phyloP scores from a whole-genome alignment of 92 coral and sea anemone species.

The Hydrozoanthus gracilis region DNA sequence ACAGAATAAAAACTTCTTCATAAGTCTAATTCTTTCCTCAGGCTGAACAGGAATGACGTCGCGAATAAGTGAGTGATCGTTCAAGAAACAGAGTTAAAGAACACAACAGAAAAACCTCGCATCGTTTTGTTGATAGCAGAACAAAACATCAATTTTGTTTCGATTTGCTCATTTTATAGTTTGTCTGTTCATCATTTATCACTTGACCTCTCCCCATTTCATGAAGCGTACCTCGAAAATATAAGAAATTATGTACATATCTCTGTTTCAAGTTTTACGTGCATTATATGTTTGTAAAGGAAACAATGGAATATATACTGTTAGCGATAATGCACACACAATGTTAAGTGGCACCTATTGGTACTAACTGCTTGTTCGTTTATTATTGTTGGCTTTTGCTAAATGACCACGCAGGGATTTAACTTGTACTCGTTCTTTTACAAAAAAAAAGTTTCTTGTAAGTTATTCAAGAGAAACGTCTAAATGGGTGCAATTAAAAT shows the following conservation, averaged over 20 bases:
- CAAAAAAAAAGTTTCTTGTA: not conserved
- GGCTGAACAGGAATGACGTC: not conserved
- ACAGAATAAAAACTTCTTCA: not conserved
- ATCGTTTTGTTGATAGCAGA: not conserved
- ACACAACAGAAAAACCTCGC: not conserved
- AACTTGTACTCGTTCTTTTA: not conserved
- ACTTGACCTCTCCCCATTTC: not conserved
- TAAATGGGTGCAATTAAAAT: not conserved
- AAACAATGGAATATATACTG: not conserved
- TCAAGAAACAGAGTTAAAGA: not conserved
- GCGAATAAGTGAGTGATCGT: not conserved
- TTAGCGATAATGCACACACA: too few species aligned
- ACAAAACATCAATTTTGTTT: constrained; percentile 24
- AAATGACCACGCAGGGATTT: not conserved
- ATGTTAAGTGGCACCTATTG: not conserved
- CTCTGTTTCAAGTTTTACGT: constrained; percentile 1
- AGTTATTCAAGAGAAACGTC: not conserved
- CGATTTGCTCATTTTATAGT: not conserved
- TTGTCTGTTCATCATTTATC: constrained; percentile 1
- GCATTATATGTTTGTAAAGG: not conserved
- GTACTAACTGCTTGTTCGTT: not conserved
- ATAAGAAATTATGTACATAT: not conserved
- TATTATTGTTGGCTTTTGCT: not conserved
- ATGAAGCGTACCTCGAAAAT: constrained; percentile 3
- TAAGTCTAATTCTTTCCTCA: not conserved